Evolutionary conservation across 2,113 vertebrate species (phyloP).

Genomic region (Mugil cephalus): DNA sequence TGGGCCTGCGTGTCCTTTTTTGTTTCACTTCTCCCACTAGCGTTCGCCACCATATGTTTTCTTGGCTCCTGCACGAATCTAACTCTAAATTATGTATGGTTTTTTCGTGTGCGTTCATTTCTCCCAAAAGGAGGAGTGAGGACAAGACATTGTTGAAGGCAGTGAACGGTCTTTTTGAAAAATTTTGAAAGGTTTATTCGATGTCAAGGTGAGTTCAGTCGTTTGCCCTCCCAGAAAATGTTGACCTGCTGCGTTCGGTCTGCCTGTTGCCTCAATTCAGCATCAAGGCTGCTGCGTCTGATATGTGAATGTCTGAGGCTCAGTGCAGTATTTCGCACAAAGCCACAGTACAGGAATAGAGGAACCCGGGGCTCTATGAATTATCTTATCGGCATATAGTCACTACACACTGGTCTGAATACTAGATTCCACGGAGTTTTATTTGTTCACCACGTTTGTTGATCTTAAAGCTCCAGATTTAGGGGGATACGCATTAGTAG

Average conservation of each 20-base stretch:
- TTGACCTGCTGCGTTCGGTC: conserved; percentile 31
- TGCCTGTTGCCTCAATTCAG: conserved; percentile 47
- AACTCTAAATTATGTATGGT: background rate
- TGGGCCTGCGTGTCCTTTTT: conserved; percentile 23
- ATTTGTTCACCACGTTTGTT: conserved; percentile 4
- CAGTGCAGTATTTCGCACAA: conserved; percentile 9
- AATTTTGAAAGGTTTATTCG: conserved; percentile 21
- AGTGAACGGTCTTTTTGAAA: conserved; percentile 9
- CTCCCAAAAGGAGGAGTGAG: conserved; percentile 17
- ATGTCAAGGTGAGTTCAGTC: conserved; percentile 49
- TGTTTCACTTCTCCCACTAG: background rate
- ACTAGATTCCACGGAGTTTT: conserved; percentile 11
- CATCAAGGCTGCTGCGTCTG: conserved; percentile 29
- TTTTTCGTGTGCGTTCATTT: background rate
- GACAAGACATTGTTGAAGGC: conserved; percentile 14
- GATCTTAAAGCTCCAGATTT: background rate
- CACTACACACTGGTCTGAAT: conserved; percentile 7
- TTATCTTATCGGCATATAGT: background rate
- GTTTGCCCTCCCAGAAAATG: conserved; percentile 24
- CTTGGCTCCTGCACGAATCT: background rate
- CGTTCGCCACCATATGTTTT: background rate
- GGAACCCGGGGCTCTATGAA: background rate
- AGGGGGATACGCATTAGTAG: too few relatives aligned
- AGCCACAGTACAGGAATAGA: conserved; percentile 36
- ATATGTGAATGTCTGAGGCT: conserved; percentile 21